These are phyloP conservation scores for Ennomos erosarius DNA, from an alignment of 2,888 invertebrate species.

Conservation along the genomic window DNA sequence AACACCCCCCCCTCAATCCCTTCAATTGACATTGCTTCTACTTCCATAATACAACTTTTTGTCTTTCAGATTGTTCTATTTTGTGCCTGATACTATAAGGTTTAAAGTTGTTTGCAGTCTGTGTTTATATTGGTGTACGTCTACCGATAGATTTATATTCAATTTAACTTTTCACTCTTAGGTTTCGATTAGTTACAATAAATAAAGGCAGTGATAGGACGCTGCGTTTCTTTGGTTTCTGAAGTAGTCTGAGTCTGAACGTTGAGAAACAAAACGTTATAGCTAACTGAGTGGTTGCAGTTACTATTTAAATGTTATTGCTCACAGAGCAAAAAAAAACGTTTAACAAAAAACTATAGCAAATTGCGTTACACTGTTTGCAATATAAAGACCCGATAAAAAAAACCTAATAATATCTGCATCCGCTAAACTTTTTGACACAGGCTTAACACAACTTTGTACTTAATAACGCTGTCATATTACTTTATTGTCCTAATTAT, in stretches of 20 bases:
- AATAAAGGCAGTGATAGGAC: slow-evolving; percentile 32
- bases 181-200: slow-evolving; percentile 37
- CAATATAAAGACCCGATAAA: too few relatives aligned
- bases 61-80: neutral
- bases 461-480: too few relatives aligned
- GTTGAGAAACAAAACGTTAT: neutral
- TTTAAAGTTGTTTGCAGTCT: slow-evolving; percentile 9
- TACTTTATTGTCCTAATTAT: too few relatives aligned
- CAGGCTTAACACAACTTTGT: too few relatives aligned
- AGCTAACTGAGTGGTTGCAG: too few relatives aligned
- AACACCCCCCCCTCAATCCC: slow-evolving; percentile 51
- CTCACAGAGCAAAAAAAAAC: too few relatives aligned
- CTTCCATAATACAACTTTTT: slow-evolving; percentile 23
- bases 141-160: slow-evolving; percentile 41
- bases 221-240: slow-evolving; percentile 30
- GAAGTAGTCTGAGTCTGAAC: slow-evolving; percentile 3
- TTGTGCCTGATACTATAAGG: slow-evolving; percentile 1
- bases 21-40: slow-evolving; percentile 53
- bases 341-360: too few relatives aligned
- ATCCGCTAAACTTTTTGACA: too few relatives aligned
- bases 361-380: too few relatives aligned
- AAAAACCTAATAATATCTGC: too few relatives aligned
- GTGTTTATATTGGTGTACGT: slow-evolving; percentile 20
- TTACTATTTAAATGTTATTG: too few relatives aligned
- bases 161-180: slow-evolving; percentile 41